phyloP scores from a whole-genome alignment of 2,797 vertebrate genomes.

The Pterois miles region DNA sequence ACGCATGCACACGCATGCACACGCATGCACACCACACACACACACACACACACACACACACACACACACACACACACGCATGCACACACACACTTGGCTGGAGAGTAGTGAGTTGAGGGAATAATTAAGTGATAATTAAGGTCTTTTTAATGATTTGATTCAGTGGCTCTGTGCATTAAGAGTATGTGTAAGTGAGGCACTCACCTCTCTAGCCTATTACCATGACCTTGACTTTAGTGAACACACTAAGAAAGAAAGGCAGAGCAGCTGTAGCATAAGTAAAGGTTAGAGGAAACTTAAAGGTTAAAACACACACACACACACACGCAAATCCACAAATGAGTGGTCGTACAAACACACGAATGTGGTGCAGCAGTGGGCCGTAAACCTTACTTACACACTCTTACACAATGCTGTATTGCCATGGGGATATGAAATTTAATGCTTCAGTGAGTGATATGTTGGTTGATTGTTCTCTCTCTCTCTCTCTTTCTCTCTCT shows the following conservation, averaged over 20 bases:
- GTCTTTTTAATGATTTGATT: conserved; percentile 89
- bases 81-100: conserved; percentile 60
- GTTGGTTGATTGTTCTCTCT: conserved; percentile 68
- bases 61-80: no score
- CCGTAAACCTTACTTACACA: conserved; percentile 66
- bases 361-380: conserved; percentile 50
- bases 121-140: conserved; percentile 90
- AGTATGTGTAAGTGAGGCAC: conserved; percentile 79
- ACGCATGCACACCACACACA: conserved; percentile 69
- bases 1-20: conserved; percentile 65
- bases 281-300: conserved; percentile 82
- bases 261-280: conserved; percentile 73
- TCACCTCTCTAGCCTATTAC: conserved; percentile 87
- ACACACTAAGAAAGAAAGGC: conserved; percentile 66
- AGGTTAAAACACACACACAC: conserved; percentile 73
- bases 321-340: conserved; percentile 48
- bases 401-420: conserved; percentile 65
- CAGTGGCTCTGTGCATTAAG: conserved; percentile 85
- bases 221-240: conserved; percentile 85
- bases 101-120: conserved; percentile 77
- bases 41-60: conserved; percentile 70
- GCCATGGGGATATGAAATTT: conserved; percentile 78
- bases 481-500: conserved; percentile 8
- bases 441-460: conserved; percentile 78
- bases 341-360: conserved; percentile 41